phyloP scores from a whole-genome alignment of 2,888 invertebrate species.

The Ormyrus pomaceus region DNA sequence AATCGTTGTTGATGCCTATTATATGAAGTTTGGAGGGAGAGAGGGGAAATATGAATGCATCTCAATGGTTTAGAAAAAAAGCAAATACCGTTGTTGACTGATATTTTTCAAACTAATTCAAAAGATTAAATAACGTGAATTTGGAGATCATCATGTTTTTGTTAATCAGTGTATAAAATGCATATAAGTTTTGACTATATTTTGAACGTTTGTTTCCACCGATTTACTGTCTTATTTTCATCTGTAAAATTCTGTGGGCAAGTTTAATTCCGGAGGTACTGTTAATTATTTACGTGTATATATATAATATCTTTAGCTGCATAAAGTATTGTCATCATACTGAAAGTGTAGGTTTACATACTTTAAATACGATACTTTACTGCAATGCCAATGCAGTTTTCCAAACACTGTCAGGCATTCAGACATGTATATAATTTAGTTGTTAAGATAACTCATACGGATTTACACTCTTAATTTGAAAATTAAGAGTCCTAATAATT shows the following conservation, averaged over 20 bases:
- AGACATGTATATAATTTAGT: conserved; percentile 60
- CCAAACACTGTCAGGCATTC: conserved; percentile 41
- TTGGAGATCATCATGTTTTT: conserved; percentile 17
- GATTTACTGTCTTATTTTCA: conserved; percentile 38
- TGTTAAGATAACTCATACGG: conserved; percentile 52
- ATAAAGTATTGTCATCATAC: conserved; percentile 54
- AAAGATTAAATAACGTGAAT: conserved; percentile 37
- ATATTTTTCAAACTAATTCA: conserved; percentile 42
- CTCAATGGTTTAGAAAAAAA: conserved; percentile 25
- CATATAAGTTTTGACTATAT: conserved; percentile 41
- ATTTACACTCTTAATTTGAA: conserved; percentile 39
- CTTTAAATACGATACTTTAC: conserved; percentile 51
- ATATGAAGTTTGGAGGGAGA: conserved; percentile 17
- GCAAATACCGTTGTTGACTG: conserved; percentile 40
- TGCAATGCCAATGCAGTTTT: conserved; percentile 41
- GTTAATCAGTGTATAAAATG: conserved; percentile 45
- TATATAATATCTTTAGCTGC: conserved; percentile 52
- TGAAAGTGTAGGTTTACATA: conserved; percentile 55
- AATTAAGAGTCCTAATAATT: conserved; percentile 39
- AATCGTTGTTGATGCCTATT: conserved; percentile 33
- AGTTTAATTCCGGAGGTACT: conserved; percentile 55
- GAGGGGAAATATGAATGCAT: conserved; percentile 22
- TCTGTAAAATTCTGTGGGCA: conserved; percentile 40
- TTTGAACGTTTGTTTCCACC: conserved; percentile 31
- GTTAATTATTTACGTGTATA: conserved; percentile 56